These are phyloP conservation scores for Pygmarrhopalites habei DNA, from an alignment of 1,140 invertebrate genomes.

Conservation along the genomic window DNA sequence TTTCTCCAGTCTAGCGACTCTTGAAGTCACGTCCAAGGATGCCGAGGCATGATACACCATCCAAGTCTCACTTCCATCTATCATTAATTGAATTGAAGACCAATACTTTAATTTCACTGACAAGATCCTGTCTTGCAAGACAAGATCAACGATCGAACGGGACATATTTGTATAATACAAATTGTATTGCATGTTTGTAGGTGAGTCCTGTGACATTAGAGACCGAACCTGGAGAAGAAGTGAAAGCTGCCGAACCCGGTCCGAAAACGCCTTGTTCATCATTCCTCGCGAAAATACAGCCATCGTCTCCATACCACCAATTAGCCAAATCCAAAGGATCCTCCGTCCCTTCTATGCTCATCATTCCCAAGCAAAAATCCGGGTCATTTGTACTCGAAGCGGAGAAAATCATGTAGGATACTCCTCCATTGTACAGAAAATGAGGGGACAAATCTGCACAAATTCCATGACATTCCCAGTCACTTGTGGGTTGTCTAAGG, in stretches of 20 bases:
- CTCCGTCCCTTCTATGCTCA: conserved; percentile 20
- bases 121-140: neutral
- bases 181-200: neutral
- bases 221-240: conserved; percentile 9
- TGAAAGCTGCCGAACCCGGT: conserved; percentile 19
- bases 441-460: conserved; percentile 8
- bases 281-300: conserved; percentile 15
- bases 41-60: conserved; percentile 20
- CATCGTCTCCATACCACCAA: conserved; percentile 19
- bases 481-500: neutral
- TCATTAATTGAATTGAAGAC: no score
- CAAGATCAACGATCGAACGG: neutral
- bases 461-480: neutral
- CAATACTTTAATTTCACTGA: neutral
- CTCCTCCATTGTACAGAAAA: conserved; percentile 15
- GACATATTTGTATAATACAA: neutral
- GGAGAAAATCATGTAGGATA: conserved; percentile 24
- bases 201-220: no score
- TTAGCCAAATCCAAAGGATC: conserved; percentile 17
- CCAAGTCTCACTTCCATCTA: conserved; percentile 24
- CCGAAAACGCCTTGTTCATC: conserved; percentile 23
- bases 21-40: no score
- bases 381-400: conserved; percentile 20
- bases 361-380: conserved; percentile 24
- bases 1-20: conserved; percentile 21